A percentile compares a stretch with the other conserved stretches of the same genome.
Conservation (phyloP, 2,888 invertebrate genomes). For the Eupeodes latifasciatus region DNA sequence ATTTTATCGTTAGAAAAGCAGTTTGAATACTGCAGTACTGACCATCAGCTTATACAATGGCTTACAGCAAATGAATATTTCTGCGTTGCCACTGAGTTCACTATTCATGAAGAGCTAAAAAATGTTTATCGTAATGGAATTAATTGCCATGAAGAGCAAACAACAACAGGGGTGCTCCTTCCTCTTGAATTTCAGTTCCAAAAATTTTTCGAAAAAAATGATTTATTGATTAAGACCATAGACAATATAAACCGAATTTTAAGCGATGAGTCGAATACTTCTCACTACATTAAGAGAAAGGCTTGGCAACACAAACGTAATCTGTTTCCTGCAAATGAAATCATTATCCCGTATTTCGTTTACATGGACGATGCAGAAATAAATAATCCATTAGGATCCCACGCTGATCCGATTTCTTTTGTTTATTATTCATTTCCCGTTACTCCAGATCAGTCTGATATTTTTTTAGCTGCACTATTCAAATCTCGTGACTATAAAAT, state of each 20-base stretch:
- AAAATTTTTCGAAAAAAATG: conserved; percentile 19
- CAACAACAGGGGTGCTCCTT: conserved; percentile 5
- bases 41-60: conserved; percentile 12
- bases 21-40: not conserved
- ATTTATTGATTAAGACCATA: conserved; percentile 13
- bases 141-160: not conserved
- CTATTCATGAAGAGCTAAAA: not conserved
- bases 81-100: not conserved
- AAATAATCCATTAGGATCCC: too few species aligned
- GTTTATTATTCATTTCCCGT: too few species aligned
- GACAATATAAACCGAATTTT: not conserved
- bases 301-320: too few species aligned
- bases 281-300: too few species aligned
- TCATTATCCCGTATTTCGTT: too few species aligned
- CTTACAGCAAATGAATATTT: conserved; percentile 14
- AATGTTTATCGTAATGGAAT: conserved; percentile 8
- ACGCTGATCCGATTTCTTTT: too few species aligned
- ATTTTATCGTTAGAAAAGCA: too few species aligned
- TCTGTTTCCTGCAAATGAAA: too few species aligned
- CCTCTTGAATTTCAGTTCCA: not conserved
- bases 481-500: conserved; percentile 6
- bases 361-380: too few species aligned
- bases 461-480: too few species aligned
- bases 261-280: too few species aligned
- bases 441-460: too few species aligned